These are phyloP conservation scores for Sternarchorhynchus goeldii DNA, from an alignment of 2,797 vertebrate genomes.

Conservation along the genomic window DNA sequence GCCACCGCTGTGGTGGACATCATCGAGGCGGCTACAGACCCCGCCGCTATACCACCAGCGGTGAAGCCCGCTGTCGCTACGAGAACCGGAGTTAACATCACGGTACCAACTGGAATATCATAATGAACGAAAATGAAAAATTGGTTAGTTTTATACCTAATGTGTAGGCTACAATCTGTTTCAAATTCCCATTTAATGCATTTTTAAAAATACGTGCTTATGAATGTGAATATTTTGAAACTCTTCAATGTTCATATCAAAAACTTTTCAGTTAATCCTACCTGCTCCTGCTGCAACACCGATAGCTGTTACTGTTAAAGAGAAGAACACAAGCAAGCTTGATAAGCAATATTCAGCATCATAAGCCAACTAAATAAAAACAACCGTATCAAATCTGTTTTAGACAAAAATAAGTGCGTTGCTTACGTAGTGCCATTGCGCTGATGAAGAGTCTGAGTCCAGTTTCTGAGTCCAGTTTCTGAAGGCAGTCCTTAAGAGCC, in stretches of 20 bases:
- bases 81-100: neutral
- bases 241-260: neutral
- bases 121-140: too few relatives aligned
- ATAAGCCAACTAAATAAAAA: too few relatives aligned
- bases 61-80: slow-evolving; percentile 36
- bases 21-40: slow-evolving; percentile 36
- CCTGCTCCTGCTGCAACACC: slow-evolving; percentile 15
- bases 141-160: too few relatives aligned
- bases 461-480: too few relatives aligned
- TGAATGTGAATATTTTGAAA: too few relatives aligned
- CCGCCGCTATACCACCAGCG: slow-evolving; percentile 44
- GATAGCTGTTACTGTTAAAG: neutral
- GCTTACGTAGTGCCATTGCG: neutral
- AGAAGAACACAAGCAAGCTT: neutral
- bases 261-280: neutral
- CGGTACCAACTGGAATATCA: neutral
- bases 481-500: neutral
- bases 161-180: too few relatives aligned
- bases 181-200: too few relatives aligned
- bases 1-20: slow-evolving; percentile 49
- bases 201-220: too few relatives aligned
- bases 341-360: neutral
- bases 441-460: too few relatives aligned
- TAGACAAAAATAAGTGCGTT: too few relatives aligned
- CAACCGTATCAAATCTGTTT: too few relatives aligned